Percentiles rank a stretch among this genome's conserved stretches.
These are phyloP conservation scores for Hirudo medicinalis DNA, from an alignment of 1,140 invertebrate genomes.

Conservation along the genomic window DNA sequence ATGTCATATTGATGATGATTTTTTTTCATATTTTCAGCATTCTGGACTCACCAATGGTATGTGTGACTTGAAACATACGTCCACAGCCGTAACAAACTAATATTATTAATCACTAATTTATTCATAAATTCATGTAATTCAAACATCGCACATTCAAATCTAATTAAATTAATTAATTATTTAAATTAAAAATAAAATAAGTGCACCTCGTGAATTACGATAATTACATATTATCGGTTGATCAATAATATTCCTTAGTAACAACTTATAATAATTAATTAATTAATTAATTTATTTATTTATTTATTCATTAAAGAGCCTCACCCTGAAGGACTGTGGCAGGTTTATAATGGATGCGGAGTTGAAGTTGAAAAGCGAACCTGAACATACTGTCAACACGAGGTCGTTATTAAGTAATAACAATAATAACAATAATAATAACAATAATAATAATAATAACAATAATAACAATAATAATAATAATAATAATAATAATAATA, in stretches of 20 bases:
- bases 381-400: conserved; percentile 1
- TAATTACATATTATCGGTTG: no score
- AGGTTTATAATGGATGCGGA: conserved; percentile 80
- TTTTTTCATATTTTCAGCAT: conserved; percentile 9
- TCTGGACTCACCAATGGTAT: conserved; percentile 8
- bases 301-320: conserved; percentile 45
- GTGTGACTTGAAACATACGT: background rate
- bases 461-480: conserved; percentile 41
- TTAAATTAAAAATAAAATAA: no score
- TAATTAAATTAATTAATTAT: no score
- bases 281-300: background rate
- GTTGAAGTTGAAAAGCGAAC: conserved; percentile 64
- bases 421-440: background rate
- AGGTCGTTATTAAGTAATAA: background rate
- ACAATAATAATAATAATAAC: conserved; percentile 63
- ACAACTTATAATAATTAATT: no score
- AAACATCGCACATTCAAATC: no score
- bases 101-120: no score
- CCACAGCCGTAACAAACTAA: no score
- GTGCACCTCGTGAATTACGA: no score
- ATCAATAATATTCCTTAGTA: no score
- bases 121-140: no score
- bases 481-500: background rate
- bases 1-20: background rate
- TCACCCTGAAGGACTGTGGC: conserved; percentile 72